These are phyloP conservation scores for Drosophila pseudoobscura DNA, from an alignment of 1,140 invertebrate species.

Conservation along the genomic window DNA sequence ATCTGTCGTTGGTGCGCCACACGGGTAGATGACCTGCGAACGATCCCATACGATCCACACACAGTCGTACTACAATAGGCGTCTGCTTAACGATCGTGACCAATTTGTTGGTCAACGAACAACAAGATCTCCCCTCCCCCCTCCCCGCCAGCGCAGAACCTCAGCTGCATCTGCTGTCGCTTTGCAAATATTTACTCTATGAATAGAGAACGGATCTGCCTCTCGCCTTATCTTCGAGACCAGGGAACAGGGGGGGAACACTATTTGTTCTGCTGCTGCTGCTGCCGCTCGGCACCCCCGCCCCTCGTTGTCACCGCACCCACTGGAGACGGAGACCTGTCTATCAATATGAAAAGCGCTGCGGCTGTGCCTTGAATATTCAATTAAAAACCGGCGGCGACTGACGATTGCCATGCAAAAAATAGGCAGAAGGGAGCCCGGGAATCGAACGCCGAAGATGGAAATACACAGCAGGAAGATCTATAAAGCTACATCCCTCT, in stretches of 20 bases:
- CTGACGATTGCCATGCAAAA: slow-evolving; percentile 36
- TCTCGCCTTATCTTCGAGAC: slow-evolving; percentile 18
- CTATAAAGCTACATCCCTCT: no score
- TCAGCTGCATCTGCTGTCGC: slow-evolving; percentile 33
- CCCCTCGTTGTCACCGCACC: slow-evolving; percentile 19
- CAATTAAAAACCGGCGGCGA: slow-evolving; percentile 57
- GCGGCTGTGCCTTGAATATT: slow-evolving; percentile 60
- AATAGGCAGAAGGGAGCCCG: slow-evolving; percentile 6
- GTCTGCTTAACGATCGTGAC: slow-evolving; percentile 79
- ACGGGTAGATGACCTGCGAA: slow-evolving; percentile 61
- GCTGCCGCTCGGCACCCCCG: neutral
- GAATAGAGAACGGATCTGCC: slow-evolving; percentile 52
- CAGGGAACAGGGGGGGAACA: neutral
- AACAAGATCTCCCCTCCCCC: slow-evolving; percentile 15
- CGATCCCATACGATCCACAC: slow-evolving; percentile 29
- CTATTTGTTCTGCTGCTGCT: slow-evolving; percentile 19
- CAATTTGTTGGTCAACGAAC: slow-evolving; percentile 73
- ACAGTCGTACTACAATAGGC: slow-evolving; percentile 40
- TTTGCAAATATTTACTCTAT: slow-evolving; percentile 74
- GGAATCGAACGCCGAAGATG: neutral
- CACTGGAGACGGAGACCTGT: slow-evolving; percentile 46
- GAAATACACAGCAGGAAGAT: slow-evolving; percentile 20
- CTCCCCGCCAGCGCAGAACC: neutral
- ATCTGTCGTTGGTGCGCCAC: slow-evolving; percentile 22
- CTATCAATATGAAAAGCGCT: slow-evolving; percentile 57